Evolutionary conservation across 2,113 vertebrate genomes (phyloP).

Genomic region (Glareola pratincola): DNA sequence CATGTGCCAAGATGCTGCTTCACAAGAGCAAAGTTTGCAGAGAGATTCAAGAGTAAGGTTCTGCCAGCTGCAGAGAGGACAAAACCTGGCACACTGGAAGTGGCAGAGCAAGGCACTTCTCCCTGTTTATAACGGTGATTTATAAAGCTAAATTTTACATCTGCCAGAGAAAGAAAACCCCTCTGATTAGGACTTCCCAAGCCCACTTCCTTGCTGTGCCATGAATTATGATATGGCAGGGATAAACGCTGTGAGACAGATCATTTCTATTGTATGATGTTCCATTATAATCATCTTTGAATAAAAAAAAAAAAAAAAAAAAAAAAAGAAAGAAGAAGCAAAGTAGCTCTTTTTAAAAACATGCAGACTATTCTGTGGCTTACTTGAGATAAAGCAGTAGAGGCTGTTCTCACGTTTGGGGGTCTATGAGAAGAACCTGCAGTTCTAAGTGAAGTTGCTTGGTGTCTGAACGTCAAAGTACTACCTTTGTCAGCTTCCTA

Average conservation of each 20-base stretch:
- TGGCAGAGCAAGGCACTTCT: not conserved
- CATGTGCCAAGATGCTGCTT: not conserved
- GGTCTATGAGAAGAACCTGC: not conserved
- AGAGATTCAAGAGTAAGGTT: not conserved
- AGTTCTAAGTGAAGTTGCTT: not conserved
- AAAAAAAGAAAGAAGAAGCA: not conserved
- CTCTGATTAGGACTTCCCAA: not conserved
- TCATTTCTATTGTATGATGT: not conserved
- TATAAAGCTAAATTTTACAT: not conserved
- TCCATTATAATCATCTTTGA: not conserved
- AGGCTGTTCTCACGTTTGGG: not conserved
- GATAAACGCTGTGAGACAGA: not conserved
- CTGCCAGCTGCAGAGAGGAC: not conserved
- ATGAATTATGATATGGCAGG: not conserved
- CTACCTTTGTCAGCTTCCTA: not conserved
- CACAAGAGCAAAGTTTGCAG: not conserved
- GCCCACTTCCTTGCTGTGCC: not conserved
- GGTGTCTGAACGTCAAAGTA: not conserved
- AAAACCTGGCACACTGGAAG: not conserved
- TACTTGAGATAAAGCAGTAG: not conserved
- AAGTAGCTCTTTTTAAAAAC: not conserved
- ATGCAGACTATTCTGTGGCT: not conserved
- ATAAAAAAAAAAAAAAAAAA: not conserved
- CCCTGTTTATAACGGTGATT: not conserved
- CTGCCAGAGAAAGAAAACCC: not conserved